Evolutionary conservation across 2,797 vertebrate species (phyloP).

Genomic region (Delichon dasypus): DNA sequence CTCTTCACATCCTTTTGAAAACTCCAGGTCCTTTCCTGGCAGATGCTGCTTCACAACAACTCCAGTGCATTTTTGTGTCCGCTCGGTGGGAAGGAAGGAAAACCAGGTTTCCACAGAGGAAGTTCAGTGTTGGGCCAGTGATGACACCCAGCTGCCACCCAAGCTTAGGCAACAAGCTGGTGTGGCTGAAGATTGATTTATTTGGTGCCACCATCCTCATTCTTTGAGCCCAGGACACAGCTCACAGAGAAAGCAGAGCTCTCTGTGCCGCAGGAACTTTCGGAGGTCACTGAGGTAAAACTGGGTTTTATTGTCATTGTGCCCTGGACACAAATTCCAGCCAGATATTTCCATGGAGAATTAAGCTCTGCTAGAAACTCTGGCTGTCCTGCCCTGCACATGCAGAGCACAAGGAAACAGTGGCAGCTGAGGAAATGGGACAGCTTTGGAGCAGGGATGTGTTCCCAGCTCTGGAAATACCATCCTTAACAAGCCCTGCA

Average conservation of each 20-base stretch:
- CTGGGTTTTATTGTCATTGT: background rate
- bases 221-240: background rate
- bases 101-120: background rate
- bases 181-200: background rate
- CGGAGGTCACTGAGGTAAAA: background rate
- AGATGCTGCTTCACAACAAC: background rate
- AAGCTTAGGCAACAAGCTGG: background rate
- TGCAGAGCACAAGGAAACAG: background rate
- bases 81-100: background rate
- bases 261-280: background rate
- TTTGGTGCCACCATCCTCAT: background rate
- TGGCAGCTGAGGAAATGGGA: background rate
- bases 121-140: background rate
- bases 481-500: background rate
- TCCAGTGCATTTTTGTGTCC: background rate
- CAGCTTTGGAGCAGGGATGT: background rate
- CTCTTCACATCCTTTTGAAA: background rate
- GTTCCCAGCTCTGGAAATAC: background rate
- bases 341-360: background rate
- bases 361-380: slow-evolving; percentile 4
- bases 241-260: background rate
- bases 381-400: background rate
- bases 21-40: background rate
- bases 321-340: background rate
- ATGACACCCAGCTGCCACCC: background rate